Evolutionary conservation across 2,888 invertebrate species (phyloP), one percentile per base, ranked within the genome.

Genomic region (Tholera decimalis): DNA sequence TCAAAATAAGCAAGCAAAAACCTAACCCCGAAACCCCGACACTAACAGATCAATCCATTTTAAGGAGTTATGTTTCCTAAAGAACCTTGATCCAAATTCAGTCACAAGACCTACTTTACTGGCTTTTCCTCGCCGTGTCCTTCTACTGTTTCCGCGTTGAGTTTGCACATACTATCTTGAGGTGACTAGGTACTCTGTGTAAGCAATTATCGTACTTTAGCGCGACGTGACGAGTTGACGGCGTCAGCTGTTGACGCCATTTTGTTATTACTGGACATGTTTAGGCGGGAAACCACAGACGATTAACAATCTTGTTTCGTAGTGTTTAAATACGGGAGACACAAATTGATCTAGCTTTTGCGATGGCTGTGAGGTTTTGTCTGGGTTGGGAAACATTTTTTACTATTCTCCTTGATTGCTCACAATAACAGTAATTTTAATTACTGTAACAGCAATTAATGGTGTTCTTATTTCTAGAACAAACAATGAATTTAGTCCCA

Each of bases 141-240:
- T 78, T 78, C 58, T 62, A 22, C 51, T n/a, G 44, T 67, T 75
- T 75, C 75, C 75, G 79, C 20, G 47, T 75, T 57, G 44, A 57
- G 33, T 53, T 54, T 20, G 41, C 51, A 35, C 30, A 43, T 7
- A 51, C n/a, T 70, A 50, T 76, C 43, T 46, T 46, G 59, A 54
- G 58, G 54, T 18, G 57, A 33, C 37, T 63, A 47, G 20, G 37
- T 66, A 64, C 50, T 62, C 62, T 71, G 49, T 37, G 37, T 41
- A 54, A 47, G 64, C 35, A 73, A 77, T 73, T 66, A 77, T 43
- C 44, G 53, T 44, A 35, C 51, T 54, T 66, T 53, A n/a, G 35
- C 49, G 35, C 37, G 30, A n/a, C 33, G 18, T 73, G 73, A 74
- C 71, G 49, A 20, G 15, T 60, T 35, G 49, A 37, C 44, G 41